These are phyloP conservation scores for Trachelus tabidus DNA, from an alignment of 2,888 invertebrate species.

Conservation along the genomic window DNA sequence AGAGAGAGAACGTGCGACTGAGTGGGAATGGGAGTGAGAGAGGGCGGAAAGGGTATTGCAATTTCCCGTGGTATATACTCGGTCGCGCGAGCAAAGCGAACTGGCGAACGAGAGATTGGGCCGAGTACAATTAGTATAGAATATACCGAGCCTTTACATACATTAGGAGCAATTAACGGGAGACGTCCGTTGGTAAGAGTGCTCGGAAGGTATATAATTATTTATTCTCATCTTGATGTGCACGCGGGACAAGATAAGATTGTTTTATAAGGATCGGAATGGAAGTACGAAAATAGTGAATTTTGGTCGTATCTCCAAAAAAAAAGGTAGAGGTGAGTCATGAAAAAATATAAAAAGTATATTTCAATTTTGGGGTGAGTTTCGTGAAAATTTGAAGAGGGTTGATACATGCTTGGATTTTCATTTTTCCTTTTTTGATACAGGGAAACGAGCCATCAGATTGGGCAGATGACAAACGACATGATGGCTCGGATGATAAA, in stretches of 20 bases:
- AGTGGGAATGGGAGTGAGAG: background rate
- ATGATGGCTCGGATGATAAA: constrained; percentile 12
- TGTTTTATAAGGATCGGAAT: background rate
- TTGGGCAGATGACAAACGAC: constrained; percentile 18
- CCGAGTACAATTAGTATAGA: constrained; percentile 24
- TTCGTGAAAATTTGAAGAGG: background rate
- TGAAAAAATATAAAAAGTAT: background rate
- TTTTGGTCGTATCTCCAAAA: background rate
- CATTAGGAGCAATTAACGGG: constrained; percentile 13
- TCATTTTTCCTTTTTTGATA: background rate
- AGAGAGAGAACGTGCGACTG: background rate
- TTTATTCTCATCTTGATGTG: background rate
- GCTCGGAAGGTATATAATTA: background rate
- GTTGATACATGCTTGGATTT: background rate
- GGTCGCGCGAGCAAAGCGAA: constrained; percentile 11
- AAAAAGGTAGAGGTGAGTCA: background rate
- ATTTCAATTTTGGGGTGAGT: background rate
- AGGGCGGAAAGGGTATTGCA: constrained; percentile 16
- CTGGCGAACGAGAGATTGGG: constrained; percentile 22
- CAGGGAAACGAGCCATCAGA: background rate
- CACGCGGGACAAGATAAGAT: background rate
- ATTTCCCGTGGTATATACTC: constrained; percentile 14
- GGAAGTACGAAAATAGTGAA: background rate
- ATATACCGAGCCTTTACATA: constrained; percentile 8
- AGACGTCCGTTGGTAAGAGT: background rate